Conservation (phyloP, 37 sponge, comb jelly and placozoan genomes). For the Spongilla lacustris region DNA sequence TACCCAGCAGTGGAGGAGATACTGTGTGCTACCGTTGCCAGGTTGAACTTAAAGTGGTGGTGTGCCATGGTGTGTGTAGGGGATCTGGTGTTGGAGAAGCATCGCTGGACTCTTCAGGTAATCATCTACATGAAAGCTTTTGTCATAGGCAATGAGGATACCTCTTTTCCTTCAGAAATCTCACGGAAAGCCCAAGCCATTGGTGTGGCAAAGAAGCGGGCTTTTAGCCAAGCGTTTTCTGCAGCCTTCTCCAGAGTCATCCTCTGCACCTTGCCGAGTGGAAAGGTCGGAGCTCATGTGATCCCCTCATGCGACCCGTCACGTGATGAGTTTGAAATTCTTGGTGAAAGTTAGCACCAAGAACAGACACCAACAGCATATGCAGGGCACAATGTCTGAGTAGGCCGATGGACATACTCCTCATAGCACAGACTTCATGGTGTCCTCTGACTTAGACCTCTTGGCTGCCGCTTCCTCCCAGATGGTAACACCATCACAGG, state of each 20-base stretch:
- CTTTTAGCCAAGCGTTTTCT: conserved; percentile 26
- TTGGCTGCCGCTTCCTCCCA: conserved; percentile 84
- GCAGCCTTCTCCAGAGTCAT: conserved; percentile 40
- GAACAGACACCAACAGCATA: background rate
- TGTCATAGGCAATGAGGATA: background rate
- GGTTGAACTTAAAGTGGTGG: conserved; percentile 2
- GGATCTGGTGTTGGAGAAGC: conserved; percentile 6
- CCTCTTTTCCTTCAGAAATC: background rate
- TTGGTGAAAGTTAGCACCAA: background rate
- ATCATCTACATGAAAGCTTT: background rate
- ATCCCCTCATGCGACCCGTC: background rate
- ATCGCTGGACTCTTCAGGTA: background rate
- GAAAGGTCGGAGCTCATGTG: conserved; percentile 4
- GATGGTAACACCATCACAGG: conserved; percentile 86
- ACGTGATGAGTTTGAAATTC: background rate
- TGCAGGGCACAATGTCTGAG: background rate
- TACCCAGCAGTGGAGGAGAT: background rate
- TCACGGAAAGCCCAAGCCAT: background rate
- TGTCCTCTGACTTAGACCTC: background rate
- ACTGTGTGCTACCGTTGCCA: conserved; percentile 10
- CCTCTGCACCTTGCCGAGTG: background rate
- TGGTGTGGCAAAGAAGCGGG: conserved; percentile 20
- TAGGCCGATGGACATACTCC: background rate
- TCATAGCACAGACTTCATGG: background rate
- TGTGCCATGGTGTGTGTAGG: conserved; percentile 3